Percentiles rank a stretch among this genome's conserved stretches.
These are phyloP conservation scores for Heliothis subflexa DNA, from an alignment of 1,140 invertebrate genomes.

Conservation along the genomic window DNA sequence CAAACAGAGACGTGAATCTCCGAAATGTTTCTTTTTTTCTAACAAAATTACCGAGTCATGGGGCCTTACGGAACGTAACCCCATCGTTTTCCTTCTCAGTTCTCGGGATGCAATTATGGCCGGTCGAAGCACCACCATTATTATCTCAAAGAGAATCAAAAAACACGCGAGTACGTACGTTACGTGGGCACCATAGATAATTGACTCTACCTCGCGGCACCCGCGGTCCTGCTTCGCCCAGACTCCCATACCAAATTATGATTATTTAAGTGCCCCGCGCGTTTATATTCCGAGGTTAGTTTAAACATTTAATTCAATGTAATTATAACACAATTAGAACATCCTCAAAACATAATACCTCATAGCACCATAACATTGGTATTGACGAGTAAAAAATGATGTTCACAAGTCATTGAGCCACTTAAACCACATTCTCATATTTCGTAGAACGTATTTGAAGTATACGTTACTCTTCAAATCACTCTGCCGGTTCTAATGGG, in stretches of 20 bases:
- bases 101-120: slow-evolving; percentile 73
- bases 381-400: too few species aligned
- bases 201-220: slow-evolving; percentile 35
- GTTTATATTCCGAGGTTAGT: not conserved
- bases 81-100: slow-evolving; percentile 67
- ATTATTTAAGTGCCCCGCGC: slow-evolving; percentile 22
- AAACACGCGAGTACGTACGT: slow-evolving; percentile 55
- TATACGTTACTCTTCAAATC: not conserved
- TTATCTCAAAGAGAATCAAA: slow-evolving; percentile 58
- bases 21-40: slow-evolving; percentile 53
- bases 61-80: slow-evolving; percentile 65
- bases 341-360: not conserved
- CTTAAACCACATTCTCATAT: slow-evolving; percentile 26
- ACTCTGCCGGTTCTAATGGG: not conserved
- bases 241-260: slow-evolving; percentile 20
- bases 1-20: slow-evolving; percentile 53
- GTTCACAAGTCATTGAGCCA: not conserved
- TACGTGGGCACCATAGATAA: slow-evolving; percentile 32
- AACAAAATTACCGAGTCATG: slow-evolving; percentile 68
- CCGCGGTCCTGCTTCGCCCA: not conserved
- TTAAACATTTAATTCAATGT: slow-evolving; percentile 6
- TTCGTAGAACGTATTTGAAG: not conserved
- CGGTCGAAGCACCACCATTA: slow-evolving; percentile 54
- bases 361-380: not conserved
- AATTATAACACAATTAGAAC: slow-evolving; percentile 28